Conservation (phyloP, 2,113 vertebrate species). For the Nothocercus julius region DNA sequence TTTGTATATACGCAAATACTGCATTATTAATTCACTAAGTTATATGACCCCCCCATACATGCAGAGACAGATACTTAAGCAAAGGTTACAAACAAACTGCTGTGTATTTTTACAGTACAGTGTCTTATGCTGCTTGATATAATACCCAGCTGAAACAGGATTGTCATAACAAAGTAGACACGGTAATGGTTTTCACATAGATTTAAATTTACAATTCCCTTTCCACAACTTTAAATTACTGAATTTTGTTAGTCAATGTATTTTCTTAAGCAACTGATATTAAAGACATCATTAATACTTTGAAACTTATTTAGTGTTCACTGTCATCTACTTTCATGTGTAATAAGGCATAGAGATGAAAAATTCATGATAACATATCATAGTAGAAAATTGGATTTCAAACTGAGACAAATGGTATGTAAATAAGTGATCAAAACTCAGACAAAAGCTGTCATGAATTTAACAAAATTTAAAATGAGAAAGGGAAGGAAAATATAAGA, state of each 20-base stretch:
- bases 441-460: neutral
- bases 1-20: neutral
- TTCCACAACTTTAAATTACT: neutral
- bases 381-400: neutral
- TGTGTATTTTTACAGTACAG: neutral
- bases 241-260: neutral
- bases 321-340: neutral
- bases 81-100: neutral
- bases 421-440: constrained; percentile 40
- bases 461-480: neutral
- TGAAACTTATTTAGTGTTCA: neutral
- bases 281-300: neutral
- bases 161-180: neutral
- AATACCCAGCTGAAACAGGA: neutral
- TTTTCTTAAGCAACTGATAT: neutral
- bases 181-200: neutral
- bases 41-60: neutral
- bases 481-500: neutral
- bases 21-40: neutral
- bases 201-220: neutral
- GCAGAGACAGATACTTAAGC: neutral
- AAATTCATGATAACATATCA: neutral
- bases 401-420: neutral
- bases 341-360: constrained; percentile 2
- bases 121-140: neutral